Base-by-base conservation (phyloP, 2,888 invertebrate genomes). In the Stramonita haemastoma region DNA sequence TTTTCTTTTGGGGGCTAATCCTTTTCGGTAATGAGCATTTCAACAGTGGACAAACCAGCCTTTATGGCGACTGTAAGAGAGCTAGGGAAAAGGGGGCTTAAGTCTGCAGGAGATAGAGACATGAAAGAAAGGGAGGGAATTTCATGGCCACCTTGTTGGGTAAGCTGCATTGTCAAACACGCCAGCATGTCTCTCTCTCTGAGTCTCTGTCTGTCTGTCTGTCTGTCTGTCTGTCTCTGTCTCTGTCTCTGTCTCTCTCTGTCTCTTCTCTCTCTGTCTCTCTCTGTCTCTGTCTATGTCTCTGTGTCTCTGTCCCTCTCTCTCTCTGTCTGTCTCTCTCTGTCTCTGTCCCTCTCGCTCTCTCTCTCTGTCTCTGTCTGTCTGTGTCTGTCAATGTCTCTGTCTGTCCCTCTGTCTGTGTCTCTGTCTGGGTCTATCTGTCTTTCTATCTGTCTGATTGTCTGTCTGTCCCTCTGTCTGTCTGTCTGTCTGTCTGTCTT, bases 41-140 rank as follows among this genome's bases (percentile, higher is more conserved):
- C 85, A 85, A 85, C 85, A 60, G 15, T 29, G 85, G 60, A 85
- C 85, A 85, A 85, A 84, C 46, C 85, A 29, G 57, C 85, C 85
- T 85, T 60, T 85, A 60, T 85, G 56, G 17, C 15, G 29, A 46
- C 22, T 32, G 79, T 26, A 70, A 8, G 70, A 70, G 19, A 4
- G 29, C 32, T 29, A 32, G 26, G 32, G 29, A 32, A 32, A 26
- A 29, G 13, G 32, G 79, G 79, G 79, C 32, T 32, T 1, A 29
- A n/a, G 84, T 57, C 22, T 13, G 32, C 36, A 83, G 83, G 83
- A 15, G 26, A 79, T 34, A 46, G 34, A 11, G 81, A 26, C 15
- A 81, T n/a, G 46, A 81, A 46, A 26, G 81, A 5, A 29, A 6
- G 6, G 46, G 56, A n/a, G 32, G 2, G 85, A 15, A 85, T 60